phyloP scores from a whole-genome alignment of 2,797 vertebrate species.

The Lycodopsis pacificus region DNA sequence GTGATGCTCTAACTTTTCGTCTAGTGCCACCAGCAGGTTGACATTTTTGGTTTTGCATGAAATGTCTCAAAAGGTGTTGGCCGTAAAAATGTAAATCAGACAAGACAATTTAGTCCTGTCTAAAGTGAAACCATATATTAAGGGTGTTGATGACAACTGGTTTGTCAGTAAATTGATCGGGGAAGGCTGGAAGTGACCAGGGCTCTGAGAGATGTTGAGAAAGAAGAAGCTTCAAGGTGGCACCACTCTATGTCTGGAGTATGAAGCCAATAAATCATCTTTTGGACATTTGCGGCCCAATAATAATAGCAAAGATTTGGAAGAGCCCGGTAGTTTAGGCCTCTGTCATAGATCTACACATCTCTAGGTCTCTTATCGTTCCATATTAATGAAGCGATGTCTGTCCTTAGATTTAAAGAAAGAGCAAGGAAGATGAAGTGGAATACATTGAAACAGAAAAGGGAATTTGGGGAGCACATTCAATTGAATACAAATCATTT shows the following conservation, averaged over 20 bases:
- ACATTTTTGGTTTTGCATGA: not conserved
- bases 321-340: not conserved
- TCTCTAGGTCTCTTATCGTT: not conserved
- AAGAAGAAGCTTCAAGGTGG: not conserved
- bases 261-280: conserved; percentile 9
- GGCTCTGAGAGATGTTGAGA: not conserved
- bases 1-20: not conserved
- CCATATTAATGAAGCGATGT: not conserved
- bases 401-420: not conserved
- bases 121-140: too few relatives aligned
- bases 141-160: too few relatives aligned
- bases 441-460: too few relatives aligned
- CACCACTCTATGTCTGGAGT: conserved; percentile 1
- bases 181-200: too few relatives aligned
- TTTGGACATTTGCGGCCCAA: conserved; percentile 1
- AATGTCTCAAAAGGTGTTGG: not conserved
- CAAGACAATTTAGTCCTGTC: too few relatives aligned
- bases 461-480: too few relatives aligned
- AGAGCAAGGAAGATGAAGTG: not conserved
- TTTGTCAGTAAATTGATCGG: too few relatives aligned
- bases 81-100: too few relatives aligned
- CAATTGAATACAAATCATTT: too few relatives aligned
- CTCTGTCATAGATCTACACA: not conserved
- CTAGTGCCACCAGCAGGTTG: too few relatives aligned
- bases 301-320: not conserved